Evolutionary conservation across 2,113 vertebrate species (phyloP).

Genomic region (Nothobranchius kuhntae): DNA sequence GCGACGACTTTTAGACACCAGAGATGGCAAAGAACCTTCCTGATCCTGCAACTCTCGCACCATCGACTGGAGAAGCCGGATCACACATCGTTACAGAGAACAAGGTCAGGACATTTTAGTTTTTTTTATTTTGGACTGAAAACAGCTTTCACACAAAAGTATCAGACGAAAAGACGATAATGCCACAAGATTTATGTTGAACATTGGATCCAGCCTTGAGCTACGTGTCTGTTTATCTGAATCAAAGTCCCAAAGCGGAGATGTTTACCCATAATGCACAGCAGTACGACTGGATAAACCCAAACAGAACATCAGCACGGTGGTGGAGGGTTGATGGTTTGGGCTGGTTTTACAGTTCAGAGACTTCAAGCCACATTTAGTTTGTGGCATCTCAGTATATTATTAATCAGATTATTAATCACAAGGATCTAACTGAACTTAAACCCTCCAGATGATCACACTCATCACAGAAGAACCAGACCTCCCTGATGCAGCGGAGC

Average conservation of each 20-base stretch:
- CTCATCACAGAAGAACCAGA: too few species aligned
- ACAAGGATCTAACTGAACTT: too few species aligned
- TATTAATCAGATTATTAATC: too few species aligned
- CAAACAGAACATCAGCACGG: too few species aligned
- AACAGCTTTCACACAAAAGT: not conserved
- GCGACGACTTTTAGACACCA: conserved; percentile 56
- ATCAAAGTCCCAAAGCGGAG: too few species aligned
- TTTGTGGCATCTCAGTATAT: too few species aligned
- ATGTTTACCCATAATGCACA: not conserved
- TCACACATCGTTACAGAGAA: not conserved
- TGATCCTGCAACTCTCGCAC: conserved; percentile 78
- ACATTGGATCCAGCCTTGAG: not conserved
- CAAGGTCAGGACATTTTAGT: not conserved
- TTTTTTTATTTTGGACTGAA: not conserved
- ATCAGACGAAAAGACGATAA: not conserved
- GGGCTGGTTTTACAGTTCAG: not conserved
- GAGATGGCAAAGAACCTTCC: conserved; percentile 69
- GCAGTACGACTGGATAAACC: too few species aligned
- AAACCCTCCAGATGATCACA: too few species aligned
- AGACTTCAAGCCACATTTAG: too few species aligned
- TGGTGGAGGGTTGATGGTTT: not conserved
- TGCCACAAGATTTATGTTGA: not conserved
- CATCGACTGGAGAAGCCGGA: conserved; percentile 76
- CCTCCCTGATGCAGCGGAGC: too few species aligned
- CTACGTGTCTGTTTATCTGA: not conserved